Evolutionary conservation across 2,888 invertebrate species (phyloP), one percentile per base, ranked within the genome.

Genomic region (Lithophane semibrunnea): DNA sequence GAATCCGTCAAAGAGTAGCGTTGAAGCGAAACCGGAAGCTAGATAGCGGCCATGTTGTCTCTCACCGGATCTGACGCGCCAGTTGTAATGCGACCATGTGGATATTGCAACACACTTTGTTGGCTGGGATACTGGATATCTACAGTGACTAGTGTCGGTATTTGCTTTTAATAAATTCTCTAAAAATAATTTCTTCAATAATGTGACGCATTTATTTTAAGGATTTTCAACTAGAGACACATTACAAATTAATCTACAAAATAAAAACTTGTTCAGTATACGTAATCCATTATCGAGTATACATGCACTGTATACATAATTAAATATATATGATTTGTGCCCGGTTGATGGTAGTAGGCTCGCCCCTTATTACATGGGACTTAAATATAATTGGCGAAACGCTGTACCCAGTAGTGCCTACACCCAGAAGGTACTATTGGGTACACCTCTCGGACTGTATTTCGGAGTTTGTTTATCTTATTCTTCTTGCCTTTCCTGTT

Each of bases 11-110:
- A 82, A 67, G 73, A 56, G 63, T 64, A 78, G 74, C 77, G 65
- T 58, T 77, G 71, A 69, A 86, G 86, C 71, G 69, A 69, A 74
- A 77, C 80, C 83, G 89, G 89, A 88, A 69, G 83, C 65, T 47
- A 84, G 88, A 88, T 83, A 84, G 75, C 84, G 60, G 77, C 83
- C 83, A 86, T 85, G 84, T 83, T 88, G 84, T 84, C 80, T 79
- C 74, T 64, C 75, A 18, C 61, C 86, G 89, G 89, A 89, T 67
- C 82, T 87, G 88, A 81, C 82, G 84, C 68, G 77, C 79, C 86
- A 76, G 66, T 79, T 81, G 79, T 80, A 79, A 81, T 73, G 68
- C 81, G 67, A 72, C 75, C 65, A 60, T 80, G 77, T 87, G 70
- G 80, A 86, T 83, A 86, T 85, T 83, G 83, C 67, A 65, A 75